Conservation (phyloP, 1,140 invertebrate species). For the Nylanderia fulva region DNA sequence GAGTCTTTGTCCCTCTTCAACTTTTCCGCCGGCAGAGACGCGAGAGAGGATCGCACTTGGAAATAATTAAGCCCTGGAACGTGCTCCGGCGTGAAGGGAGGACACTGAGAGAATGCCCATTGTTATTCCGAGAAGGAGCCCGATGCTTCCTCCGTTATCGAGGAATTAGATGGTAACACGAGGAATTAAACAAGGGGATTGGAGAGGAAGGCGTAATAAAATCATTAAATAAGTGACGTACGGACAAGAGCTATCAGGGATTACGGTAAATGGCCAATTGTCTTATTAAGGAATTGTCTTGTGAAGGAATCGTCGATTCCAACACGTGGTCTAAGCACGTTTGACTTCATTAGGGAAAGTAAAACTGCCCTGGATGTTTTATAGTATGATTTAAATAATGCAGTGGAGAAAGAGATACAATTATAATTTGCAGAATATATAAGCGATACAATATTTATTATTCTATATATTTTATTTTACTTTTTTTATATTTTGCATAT, state of each 20-base stretch:
- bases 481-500: background rate
- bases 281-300: constrained; percentile 18
- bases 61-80: constrained; percentile 70
- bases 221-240: constrained; percentile 63
- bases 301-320: constrained; percentile 35
- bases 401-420: background rate
- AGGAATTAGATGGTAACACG: constrained; percentile 67
- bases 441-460: background rate
- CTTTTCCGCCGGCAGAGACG: constrained; percentile 58
- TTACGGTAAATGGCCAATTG: constrained; percentile 50
- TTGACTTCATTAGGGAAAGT: constrained; percentile 1
- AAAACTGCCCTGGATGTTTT: background rate
- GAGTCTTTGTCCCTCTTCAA: constrained; percentile 38
- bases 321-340: constrained; percentile 12
- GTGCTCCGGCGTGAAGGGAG: constrained; percentile 41
- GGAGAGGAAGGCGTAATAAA: constrained; percentile 52
- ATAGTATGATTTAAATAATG: background rate
- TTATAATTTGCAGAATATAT: background rate
- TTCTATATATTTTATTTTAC: background rate
- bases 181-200: constrained; percentile 70
- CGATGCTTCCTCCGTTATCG: constrained; percentile 67
- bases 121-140: constrained; percentile 68
- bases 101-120: constrained; percentile 44
- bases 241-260: constrained; percentile 7
- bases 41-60: constrained; percentile 41